Evolutionary conservation across 2,797 vertebrate species (phyloP).

Genomic region (Onychomys arenicola): DNA sequence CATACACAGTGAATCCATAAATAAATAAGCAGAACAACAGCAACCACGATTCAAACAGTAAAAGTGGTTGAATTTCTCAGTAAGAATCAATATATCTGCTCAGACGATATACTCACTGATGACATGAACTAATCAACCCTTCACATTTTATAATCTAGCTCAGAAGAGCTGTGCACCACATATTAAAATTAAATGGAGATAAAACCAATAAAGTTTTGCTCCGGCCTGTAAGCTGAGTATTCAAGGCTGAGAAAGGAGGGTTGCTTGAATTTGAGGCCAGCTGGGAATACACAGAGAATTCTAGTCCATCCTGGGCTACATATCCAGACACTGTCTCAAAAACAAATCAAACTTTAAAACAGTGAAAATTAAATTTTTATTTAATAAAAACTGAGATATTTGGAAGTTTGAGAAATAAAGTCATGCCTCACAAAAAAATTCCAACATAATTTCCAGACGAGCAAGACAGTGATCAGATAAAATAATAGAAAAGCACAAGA

Average conservation of each 20-base stretch:
- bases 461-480: neutral
- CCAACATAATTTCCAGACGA: slow-evolving; percentile 11
- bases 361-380: neutral
- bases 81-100: neutral
- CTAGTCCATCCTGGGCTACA: neutral
- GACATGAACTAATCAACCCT: neutral
- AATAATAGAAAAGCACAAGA: neutral
- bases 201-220: neutral
- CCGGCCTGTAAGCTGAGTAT: neutral
- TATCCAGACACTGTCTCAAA: neutral
- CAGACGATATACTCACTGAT: neutral
- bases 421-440: neutral
- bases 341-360: neutral
- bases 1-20: neutral
- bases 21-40: neutral
- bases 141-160: slow-evolving; percentile 4
- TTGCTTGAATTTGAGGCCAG: neutral
- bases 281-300: neutral
- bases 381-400: neutral
- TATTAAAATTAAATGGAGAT: neutral
- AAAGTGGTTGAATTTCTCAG: neutral
- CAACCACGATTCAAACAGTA: neutral
- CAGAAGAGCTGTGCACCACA: neutral
- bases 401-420: neutral
- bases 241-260: neutral